Percentiles rank a stretch among this genome's conserved stretches.
phyloP scores from a whole-genome alignment of 2,888 invertebrate species.

The Drosophila nr. perissopoda region DNA sequence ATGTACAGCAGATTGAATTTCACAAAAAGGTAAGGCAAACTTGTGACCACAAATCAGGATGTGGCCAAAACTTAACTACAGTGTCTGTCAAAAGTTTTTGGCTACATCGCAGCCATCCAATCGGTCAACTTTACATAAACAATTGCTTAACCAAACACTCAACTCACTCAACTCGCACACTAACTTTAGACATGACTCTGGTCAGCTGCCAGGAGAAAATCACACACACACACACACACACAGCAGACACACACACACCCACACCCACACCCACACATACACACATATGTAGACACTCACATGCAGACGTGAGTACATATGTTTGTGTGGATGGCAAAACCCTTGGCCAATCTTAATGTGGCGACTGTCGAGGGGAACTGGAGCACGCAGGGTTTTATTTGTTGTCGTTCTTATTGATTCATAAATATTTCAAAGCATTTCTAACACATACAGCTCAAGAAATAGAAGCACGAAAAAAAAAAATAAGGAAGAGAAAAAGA shows the following conservation, averaged over 20 bases:
- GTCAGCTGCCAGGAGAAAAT: slow-evolving; percentile 34
- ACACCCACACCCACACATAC: neutral
- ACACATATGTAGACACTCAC: neutral
- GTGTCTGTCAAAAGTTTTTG: slow-evolving; percentile 59
- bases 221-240: neutral
- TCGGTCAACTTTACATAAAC: slow-evolving; percentile 69
- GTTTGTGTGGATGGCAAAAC: slow-evolving; percentile 19
- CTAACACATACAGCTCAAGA: slow-evolving; percentile 53
- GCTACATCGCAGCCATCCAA: slow-evolving; percentile 22
- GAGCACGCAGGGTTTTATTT: slow-evolving; percentile 48
- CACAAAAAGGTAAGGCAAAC: slow-evolving; percentile 17
- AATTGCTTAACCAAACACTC: slow-evolving; percentile 75
- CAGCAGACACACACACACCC: neutral
- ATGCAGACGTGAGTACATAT: slow-evolving; percentile 1
- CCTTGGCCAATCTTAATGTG: slow-evolving; percentile 49
- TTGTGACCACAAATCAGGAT: slow-evolving; percentile 34
- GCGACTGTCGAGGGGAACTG: slow-evolving; percentile 7
- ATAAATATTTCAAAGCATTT: slow-evolving; percentile 78
- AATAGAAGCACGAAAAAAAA: neutral
- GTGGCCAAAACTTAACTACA: slow-evolving; percentile 40
- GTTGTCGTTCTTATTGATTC: slow-evolving; percentile 70
- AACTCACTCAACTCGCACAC: slow-evolving; percentile 25
- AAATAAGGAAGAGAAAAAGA: slow-evolving; percentile 1
- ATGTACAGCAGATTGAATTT: slow-evolving; percentile 4
- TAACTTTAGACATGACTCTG: slow-evolving; percentile 43